A percentile compares a stretch with the other conserved stretches of the same genome.
phyloP scores from a whole-genome alignment of 35 echinoderm and acorn worm species.

The Lytechinus variegatus region DNA sequence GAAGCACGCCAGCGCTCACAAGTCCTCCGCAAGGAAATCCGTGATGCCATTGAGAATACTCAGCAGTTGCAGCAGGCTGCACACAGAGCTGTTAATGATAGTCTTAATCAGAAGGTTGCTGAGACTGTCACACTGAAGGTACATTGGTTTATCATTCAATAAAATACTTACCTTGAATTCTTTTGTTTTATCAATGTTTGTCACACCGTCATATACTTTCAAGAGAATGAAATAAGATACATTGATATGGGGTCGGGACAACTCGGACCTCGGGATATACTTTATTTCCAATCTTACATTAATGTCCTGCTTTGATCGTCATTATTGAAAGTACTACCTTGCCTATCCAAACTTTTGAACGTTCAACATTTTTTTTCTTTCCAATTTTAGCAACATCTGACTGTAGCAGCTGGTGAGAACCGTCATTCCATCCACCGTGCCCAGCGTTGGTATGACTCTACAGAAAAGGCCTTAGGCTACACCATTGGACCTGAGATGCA shows the following conservation, averaged over 20 bases:
- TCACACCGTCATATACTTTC: no score
- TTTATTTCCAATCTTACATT: no score
- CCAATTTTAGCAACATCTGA: slow-evolving; percentile 85
- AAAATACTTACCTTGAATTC: neutral
- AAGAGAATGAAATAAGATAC: no score
- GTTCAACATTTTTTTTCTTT: neutral
- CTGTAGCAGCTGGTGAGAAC: slow-evolving; percentile 89
- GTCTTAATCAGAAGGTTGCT: slow-evolving; percentile 89
- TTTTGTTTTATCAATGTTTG: no score
- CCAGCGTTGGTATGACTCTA: slow-evolving; percentile 97
- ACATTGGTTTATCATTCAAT: neutral
- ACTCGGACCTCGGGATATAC: no score
- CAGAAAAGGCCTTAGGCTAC: slow-evolving; percentile 90
- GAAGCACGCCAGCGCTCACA: slow-evolving; percentile 82
- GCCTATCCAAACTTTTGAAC: no score
- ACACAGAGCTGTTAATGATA: slow-evolving; percentile 87
- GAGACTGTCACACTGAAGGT: slow-evolving; percentile 97
- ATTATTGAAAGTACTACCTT: no score
- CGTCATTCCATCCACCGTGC: slow-evolving; percentile 90
- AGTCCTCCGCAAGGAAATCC: slow-evolving; percentile 77
- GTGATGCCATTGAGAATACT: slow-evolving; percentile 91
- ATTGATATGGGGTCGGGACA: no score
- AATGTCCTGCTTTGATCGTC: no score
- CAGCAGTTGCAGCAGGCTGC: slow-evolving; percentile 73
- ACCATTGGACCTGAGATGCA: slow-evolving; percentile 90